Evolutionary conservation across 2,797 vertebrate species (phyloP).

Genomic region (Sciaenops ocellatus): DNA sequence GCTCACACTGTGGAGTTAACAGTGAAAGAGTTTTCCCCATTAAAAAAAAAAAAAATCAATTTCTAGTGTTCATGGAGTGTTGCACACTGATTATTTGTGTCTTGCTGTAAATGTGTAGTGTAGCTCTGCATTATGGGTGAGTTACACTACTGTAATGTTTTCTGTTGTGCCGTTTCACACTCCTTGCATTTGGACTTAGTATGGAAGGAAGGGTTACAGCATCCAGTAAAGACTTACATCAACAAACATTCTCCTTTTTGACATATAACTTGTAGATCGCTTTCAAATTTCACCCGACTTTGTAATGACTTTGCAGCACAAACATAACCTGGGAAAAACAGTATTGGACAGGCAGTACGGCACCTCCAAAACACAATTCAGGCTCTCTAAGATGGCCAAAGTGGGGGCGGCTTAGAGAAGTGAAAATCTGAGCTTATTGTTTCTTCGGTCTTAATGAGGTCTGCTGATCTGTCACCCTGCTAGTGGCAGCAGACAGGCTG

Average conservation of each 20-base stretch:
- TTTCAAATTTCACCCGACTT: not conserved
- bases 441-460: constrained; percentile 74
- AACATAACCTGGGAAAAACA: not conserved
- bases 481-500: constrained; percentile 55
- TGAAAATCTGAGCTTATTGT: constrained; percentile 77
- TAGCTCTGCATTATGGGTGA: not conserved
- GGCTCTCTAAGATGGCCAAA: constrained; percentile 13
- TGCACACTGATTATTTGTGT: not conserved
- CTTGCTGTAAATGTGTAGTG: not conserved
- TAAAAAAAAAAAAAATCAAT: accelerated
- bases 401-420: constrained; percentile 48
- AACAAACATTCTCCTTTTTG: not conserved
- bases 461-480: constrained; percentile 76
- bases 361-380: not conserved
- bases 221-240: not conserved
- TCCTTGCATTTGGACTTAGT: not conserved
- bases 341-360: not conserved
- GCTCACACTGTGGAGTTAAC: not conserved
- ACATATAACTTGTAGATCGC: not conserved
- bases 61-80: not conserved
- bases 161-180: not conserved
- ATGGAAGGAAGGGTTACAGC: not conserved
- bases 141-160: no score
- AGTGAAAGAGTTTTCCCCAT: not conserved
- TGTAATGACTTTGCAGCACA: not conserved